Base-by-base conservation (phyloP, 2,113 vertebrate species). In the Hemichromis elongatus region DNA sequence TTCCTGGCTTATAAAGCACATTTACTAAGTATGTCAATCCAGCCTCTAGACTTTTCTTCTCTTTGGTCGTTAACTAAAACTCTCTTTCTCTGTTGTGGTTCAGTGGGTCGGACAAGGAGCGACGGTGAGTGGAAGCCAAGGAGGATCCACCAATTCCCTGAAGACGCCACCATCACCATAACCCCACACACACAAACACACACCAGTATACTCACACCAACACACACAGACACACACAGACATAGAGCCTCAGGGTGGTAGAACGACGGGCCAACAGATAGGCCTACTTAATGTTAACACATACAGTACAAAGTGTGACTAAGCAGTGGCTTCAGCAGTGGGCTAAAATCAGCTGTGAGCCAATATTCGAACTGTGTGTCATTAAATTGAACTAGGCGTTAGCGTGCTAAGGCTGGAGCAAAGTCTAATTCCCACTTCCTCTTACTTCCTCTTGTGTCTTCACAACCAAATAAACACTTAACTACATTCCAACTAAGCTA, bases 151-250 rank as follows among this genome's bases (percentile, higher is more conserved):
- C 88, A 93, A 92, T 52, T 96, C 94, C 89, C 92, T 95, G 86
- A 96, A 96, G 95, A 92, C 93, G 21, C 93, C 95, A 54, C 87
- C 91, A 3, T 94, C 92, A 70, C 93, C 95, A n/a, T 94, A 92
- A 96, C 68, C 18, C 12, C 66, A 45, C 66, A 26, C 40, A 11
- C 40, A 2, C 66, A 45, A 37, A 26, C 40, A 11, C 40, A 2
- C 19, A 68, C 63, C 63, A 70, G 21, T 45, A 45, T 45, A 70
- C 63, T 26, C 13, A 70, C 66, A 70, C 40, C 66, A 70, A 88
- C 10, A 57, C 18, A 21, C 53, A 56, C 35, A 16, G 7, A 68
- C 63, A 42, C n/a, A 63, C 50, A 81, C 28, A 59, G 10, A 83
- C 14, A 40, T n/a, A 52, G 3, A 50, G 45, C 21, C 77, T 91